Percentiles rank a stretch among this genome's conserved stretches.
phyloP scores from a whole-genome alignment of 2,888 invertebrate species.

The Bellardia pandia region DNA sequence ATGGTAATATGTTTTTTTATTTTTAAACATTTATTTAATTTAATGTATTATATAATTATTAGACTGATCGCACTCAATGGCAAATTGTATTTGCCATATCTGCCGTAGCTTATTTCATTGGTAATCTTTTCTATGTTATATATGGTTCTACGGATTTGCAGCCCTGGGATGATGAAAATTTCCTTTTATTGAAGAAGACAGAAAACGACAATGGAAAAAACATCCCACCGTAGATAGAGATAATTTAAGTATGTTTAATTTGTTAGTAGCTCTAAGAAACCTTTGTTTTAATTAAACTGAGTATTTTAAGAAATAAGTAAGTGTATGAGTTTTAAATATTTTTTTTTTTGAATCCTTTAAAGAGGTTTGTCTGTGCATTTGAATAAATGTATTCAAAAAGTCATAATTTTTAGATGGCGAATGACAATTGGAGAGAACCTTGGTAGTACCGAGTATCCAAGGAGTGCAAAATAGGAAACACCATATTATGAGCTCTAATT shows the following conservation, averaged over 20 bases:
- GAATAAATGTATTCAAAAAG: no score
- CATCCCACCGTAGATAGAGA: neutral
- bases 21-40: neutral
- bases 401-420: no score
- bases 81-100: conserved; percentile 86
- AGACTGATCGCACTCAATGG: conserved; percentile 85
- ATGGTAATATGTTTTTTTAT: conserved; percentile 75
- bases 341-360: no score
- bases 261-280: no score
- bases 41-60: conserved; percentile 23
- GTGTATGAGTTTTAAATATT: no score
- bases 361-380: no score
- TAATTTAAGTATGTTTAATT: neutral
- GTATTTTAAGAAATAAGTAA: no score
- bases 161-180: conserved; percentile 85
- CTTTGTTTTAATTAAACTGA: no score
- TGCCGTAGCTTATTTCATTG: conserved; percentile 84
- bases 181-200: conserved; percentile 68
- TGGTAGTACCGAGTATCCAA: no score
- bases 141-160: conserved; percentile 86
- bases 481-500: no score
- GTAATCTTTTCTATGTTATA: conserved; percentile 85
- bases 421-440: no score
- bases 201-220: conserved; percentile 34
- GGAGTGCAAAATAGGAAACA: no score